Percentiles rank a stretch among this genome's conserved stretches.
phyloP scores from a whole-genome alignment of 2,113 vertebrate species.

The Paradisaea rubra region DNA sequence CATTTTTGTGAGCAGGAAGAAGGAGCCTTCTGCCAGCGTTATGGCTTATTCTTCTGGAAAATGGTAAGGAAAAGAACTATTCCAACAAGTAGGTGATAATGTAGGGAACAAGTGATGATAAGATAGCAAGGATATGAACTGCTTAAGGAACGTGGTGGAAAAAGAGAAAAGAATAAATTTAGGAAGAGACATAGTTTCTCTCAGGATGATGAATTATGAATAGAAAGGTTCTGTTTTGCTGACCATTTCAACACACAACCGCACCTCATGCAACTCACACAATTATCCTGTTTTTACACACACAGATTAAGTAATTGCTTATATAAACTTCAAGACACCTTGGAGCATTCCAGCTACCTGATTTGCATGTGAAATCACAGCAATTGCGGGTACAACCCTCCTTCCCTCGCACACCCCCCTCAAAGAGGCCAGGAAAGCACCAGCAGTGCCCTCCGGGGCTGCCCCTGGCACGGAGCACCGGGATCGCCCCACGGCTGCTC shows the following conservation, averaged over 20 bases:
- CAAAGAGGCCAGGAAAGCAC: accelerated
- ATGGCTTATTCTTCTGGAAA: neutral
- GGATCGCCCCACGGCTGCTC: neutral
- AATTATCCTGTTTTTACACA: neutral
- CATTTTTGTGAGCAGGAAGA: neutral
- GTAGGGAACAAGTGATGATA: neutral
- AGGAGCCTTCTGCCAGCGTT: neutral
- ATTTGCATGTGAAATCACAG: neutral
- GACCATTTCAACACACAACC: neutral
- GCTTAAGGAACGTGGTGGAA: neutral
- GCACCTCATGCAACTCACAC: neutral
- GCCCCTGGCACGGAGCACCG: neutral
- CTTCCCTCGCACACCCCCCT: neutral
- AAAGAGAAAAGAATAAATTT: neutral
- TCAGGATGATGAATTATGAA: neutral
- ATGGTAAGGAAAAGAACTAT: neutral
- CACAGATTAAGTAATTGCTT: neutral
- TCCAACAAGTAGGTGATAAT: neutral
- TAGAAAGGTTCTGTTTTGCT: neutral
- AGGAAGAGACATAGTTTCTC: neutral
- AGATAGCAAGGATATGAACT: neutral
- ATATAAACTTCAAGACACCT: neutral
- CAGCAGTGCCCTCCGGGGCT: neutral
- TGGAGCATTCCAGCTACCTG: neutral
- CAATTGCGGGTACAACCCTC: neutral